Base-by-base conservation (phyloP, 2,888 invertebrate genomes). In the Therioaphis trifolii region DNA sequence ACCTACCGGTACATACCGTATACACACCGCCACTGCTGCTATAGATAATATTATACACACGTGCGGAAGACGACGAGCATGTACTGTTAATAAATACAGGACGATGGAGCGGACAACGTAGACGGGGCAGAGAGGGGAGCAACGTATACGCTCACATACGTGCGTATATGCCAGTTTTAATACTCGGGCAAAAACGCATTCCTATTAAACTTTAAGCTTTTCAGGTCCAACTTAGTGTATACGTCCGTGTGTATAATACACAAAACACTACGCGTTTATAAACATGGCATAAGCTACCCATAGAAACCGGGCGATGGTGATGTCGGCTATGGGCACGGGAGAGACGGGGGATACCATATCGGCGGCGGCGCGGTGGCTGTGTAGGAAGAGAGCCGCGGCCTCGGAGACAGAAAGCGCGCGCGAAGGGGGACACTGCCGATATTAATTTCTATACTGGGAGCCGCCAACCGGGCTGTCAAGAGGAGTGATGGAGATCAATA, bases 151-250 rank as follows among this genome's bases (percentile, higher is more conserved):
- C n/a, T 27, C n/a, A 61, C 24, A 61, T 18, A 43, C n/a, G n/a
- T n/a, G n/a, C 21, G 27, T 15, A 4, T n/a, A 21, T 18, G 14
- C 40, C 52, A 40, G 69, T 58, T 80, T 80, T 80, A 80, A 80
- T 80, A 71, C 79, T 71, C 58, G 29, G 14, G 24, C 43, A 43
- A 78, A 78, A 78, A 27, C 78, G 43, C 71, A 61, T 80, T 80
- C 69, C 79, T 80, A 71, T 80, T 80, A 80, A 80, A 80, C 79
- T 80, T 80, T 80, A 80, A 80, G 79, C 79, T 80, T 71, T 80
- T 71, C 71, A 46, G 61, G 79, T 71, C 71, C 46, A 71, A 80
- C 79, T 80, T 80, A 61, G 79, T 71, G 79, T 43, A 79, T 71
- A 40, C 69, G 55, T 79, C 43, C 55, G 79, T 69, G 79, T 69